Evolutionary conservation across 2,113 vertebrate species (phyloP), one percentile per base, ranked within the genome.

Genomic region (Hiodon tergisus): DNA sequence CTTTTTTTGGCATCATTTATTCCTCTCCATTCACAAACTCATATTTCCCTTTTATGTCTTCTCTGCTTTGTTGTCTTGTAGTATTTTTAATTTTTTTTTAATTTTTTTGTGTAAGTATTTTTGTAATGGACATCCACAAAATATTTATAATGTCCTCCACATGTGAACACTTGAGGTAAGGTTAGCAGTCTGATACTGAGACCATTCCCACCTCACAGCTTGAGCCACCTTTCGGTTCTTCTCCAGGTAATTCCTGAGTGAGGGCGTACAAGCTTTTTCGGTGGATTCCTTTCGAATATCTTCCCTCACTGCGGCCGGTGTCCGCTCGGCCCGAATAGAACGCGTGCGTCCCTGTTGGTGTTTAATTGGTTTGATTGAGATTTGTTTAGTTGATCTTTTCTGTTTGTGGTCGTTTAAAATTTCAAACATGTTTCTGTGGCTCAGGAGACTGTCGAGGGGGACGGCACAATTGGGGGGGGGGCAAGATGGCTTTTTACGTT

Each of bases 131-230:
- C 70, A 75, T 89, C 86, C 85, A 84, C 80, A 72, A 61, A n/a
- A 87, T 87, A 86, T 87, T 89, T 85, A 90, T 86, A 87, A 91
- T 88, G 78, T 82, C 76, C 87, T 91, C 87, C 91, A 83, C 87
- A 88, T 89, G 79, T 78, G 77, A 92, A 92, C 91, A 92, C 91
- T 92, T 91, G 93, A 94, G 94, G 93, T 92, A 93, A 91, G 78
- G 88, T 86, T 86, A 91, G 90, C 87, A 88, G 89, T 90, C 87
- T 78, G 82, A 89, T 88, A 85, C 84, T 85, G 87, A 81, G 85
- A 91, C 89, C 83, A 75, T 80, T 86, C 85, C 81, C 84, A 77
- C 51, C 85, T 85, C 83, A 79, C 58, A 87, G 85, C 82, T 85
- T 47, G 86, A 91, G 88, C 92, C 82, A 82, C 83, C 79, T 71